Evolutionary conservation across 2,888 invertebrate genomes (phyloP).

Genomic region (Helleia helle): DNA sequence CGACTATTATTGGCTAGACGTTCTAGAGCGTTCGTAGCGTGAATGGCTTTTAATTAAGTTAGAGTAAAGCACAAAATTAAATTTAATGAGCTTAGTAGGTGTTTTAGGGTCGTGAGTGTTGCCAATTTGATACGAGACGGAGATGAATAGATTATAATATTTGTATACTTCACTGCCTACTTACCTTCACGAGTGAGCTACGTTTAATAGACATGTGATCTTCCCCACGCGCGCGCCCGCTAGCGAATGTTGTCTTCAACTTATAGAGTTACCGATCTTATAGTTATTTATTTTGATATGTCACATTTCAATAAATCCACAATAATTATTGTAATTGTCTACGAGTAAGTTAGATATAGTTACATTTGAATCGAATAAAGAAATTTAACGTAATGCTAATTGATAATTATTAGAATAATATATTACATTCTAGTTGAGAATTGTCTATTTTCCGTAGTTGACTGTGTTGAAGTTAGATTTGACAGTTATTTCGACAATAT

Average conservation of each 20-base stretch:
- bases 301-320: conserved; percentile 31
- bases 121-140: conserved; percentile 16
- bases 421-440: conserved; percentile 14
- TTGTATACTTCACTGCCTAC: conserved; percentile 25
- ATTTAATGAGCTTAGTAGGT: conserved; percentile 26
- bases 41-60: conserved; percentile 14
- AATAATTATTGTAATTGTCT: conserved; percentile 18
- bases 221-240: conserved; percentile 15
- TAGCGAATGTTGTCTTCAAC: conserved; percentile 11
- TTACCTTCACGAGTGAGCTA: conserved; percentile 44
- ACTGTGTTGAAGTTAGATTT: conserved; percentile 44
- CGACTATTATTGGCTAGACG: background rate
- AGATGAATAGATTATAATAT: conserved; percentile 28
- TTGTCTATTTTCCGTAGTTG: conserved; percentile 65
- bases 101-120: conserved; percentile 21
- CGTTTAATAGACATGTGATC: conserved; percentile 43
- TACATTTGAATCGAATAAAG: conserved; percentile 41
- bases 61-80: conserved; percentile 16
- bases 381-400: conserved; percentile 34
- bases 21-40: conserved; percentile 2
- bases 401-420: conserved; percentile 23
- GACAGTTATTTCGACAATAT: conserved; percentile 43
- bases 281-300: conserved; percentile 56
- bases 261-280: conserved; percentile 34
- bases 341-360: conserved; percentile 33